Percentiles rank a stretch among this genome's conserved stretches.
These are phyloP conservation scores for Cantharis rustica DNA, from an alignment of 2,888 invertebrate genomes.

Conservation along the genomic window DNA sequence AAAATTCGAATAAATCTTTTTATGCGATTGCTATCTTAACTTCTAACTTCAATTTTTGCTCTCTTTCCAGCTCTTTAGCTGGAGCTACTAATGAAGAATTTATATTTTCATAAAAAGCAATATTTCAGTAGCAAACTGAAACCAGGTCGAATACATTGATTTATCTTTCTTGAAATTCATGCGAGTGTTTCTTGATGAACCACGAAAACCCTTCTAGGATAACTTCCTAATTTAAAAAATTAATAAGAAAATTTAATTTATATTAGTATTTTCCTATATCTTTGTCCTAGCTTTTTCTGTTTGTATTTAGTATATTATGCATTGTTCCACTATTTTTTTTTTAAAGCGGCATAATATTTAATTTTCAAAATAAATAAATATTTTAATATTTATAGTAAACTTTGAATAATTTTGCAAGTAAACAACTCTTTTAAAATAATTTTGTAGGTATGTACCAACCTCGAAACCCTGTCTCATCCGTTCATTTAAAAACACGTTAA, in stretches of 20 bases:
- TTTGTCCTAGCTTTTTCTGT: background rate
- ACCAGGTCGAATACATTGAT: background rate
- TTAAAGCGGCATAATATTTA: background rate
- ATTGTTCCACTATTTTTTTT: background rate
- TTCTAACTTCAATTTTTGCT: background rate
- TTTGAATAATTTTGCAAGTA: background rate
- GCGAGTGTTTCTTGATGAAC: background rate
- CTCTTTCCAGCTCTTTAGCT: no score
- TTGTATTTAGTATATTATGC: background rate
- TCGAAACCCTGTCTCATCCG: background rate
- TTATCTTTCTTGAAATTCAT: background rate
- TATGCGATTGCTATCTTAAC: background rate
- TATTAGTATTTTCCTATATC: background rate
- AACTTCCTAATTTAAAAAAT: background rate
- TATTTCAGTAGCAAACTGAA: background rate
- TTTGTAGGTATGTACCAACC: background rate
- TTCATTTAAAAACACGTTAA: background rate
- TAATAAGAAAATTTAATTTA: no score
- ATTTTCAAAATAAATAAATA: background rate
- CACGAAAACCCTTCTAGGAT: background rate
- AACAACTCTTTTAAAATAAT: background rate
- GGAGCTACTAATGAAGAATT: background rate
- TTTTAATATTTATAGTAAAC: background rate
- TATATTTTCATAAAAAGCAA: background rate
- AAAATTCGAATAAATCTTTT: background rate